These are phyloP conservation scores for Aleiodes alternator DNA, from an alignment of 2,888 invertebrate species.

Conservation along the genomic window DNA sequence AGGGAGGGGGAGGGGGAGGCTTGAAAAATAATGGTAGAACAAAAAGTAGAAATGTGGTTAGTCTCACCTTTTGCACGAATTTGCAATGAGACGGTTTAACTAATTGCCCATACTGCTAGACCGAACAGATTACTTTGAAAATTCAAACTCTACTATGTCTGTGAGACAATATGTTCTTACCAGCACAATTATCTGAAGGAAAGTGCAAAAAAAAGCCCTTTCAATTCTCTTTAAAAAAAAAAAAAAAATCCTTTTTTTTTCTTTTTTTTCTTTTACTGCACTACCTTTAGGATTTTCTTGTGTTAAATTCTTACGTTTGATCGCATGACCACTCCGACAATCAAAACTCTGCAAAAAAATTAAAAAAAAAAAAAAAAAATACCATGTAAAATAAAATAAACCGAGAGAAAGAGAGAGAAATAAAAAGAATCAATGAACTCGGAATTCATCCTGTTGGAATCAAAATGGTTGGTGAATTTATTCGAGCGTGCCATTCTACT, in stretches of 20 bases:
- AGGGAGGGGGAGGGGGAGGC: not conserved
- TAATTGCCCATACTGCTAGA: slow-evolving; percentile 1
- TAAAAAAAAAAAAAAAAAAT: not conserved
- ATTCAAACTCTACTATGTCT: not conserved
- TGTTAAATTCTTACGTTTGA: not conserved
- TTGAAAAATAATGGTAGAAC: slow-evolving; percentile 1
- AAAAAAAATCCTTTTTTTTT: too few species aligned
- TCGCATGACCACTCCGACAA: slow-evolving; percentile 15
- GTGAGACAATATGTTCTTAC: not conserved
- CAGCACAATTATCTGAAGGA: not conserved
- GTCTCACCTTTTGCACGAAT: slow-evolving; percentile 3
- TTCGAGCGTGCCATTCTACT: slow-evolving; percentile 1
- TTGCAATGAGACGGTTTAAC: slow-evolving; percentile 4
- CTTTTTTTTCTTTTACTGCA: not conserved
- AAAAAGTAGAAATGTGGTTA: not conserved
- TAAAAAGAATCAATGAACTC: slow-evolving; percentile 4
- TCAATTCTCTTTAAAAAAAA: not conserved
- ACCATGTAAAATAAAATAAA: not conserved
- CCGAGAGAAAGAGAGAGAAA: not conserved
- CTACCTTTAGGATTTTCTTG: slow-evolving; percentile 7
- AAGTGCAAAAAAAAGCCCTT: too few species aligned
- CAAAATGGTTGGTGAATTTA: slow-evolving; percentile 18
- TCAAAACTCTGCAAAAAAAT: not conserved
- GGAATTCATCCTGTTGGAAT: not conserved
- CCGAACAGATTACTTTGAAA: slow-evolving; percentile 7